Evolutionary conservation across 1,140 invertebrate genomes (phyloP).

Genomic region (Drosophila serrata): DNA sequence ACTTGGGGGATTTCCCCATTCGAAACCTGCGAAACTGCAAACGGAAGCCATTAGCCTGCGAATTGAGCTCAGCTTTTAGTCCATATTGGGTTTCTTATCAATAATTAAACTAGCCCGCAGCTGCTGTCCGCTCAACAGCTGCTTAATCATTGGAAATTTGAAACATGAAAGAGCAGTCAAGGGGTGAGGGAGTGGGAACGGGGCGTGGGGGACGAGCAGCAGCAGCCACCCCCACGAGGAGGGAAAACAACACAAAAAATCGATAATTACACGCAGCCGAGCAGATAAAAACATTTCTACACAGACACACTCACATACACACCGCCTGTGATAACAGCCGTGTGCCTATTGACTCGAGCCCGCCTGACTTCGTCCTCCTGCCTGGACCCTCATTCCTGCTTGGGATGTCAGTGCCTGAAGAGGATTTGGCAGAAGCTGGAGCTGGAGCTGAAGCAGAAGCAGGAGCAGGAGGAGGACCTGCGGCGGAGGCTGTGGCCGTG

Average conservation of each 20-base stretch:
- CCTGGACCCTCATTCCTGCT: slow-evolving; percentile 6
- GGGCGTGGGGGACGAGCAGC: slow-evolving; percentile 7
- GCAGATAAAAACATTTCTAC: slow-evolving; percentile 61
- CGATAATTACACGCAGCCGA: slow-evolving; percentile 62
- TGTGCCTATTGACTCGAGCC: slow-evolving; percentile 51
- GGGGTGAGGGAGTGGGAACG: background rate
- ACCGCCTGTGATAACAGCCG: slow-evolving; percentile 59
- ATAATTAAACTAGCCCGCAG: slow-evolving; percentile 64
- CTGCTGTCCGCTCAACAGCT: slow-evolving; percentile 60
- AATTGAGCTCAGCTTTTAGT: slow-evolving; percentile 26
- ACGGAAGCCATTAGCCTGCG: slow-evolving; percentile 19
- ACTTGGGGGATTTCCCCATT: slow-evolving; percentile 4
- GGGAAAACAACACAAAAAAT: slow-evolving; percentile 56
- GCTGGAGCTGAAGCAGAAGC: slow-evolving; percentile 11
- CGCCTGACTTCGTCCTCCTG: slow-evolving; percentile 30
- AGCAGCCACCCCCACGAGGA: slow-evolving; percentile 41
- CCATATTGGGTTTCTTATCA: slow-evolving; percentile 63
- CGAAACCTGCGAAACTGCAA: background rate
- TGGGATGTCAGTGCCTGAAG: slow-evolving; percentile 27
- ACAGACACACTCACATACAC: background rate
- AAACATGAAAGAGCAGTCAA: slow-evolving; percentile 61
- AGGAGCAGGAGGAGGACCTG: background rate
- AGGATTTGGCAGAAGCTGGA: slow-evolving; percentile 38
- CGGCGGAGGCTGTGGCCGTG: slow-evolving; percentile 12
- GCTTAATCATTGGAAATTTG: slow-evolving; percentile 66